These are phyloP conservation scores for Lycia hirtaria DNA, from an alignment of 2,888 invertebrate genomes.

Conservation along the genomic window DNA sequence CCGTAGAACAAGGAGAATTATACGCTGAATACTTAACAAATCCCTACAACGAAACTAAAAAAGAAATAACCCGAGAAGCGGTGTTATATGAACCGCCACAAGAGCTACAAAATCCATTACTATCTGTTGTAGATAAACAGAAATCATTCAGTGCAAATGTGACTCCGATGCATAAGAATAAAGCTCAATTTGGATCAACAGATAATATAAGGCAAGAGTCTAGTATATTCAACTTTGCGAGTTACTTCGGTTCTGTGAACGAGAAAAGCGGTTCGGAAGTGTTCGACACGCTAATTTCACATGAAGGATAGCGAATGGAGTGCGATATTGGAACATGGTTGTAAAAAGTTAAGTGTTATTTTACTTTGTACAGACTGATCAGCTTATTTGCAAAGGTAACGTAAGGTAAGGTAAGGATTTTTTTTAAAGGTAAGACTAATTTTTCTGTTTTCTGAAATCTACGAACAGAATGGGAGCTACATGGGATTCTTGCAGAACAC, in stretches of 20 bases:
- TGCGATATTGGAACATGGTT: constrained; percentile 72
- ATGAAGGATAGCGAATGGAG: constrained; percentile 73
- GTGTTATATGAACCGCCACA: constrained; percentile 64
- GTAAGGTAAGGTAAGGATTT: no score
- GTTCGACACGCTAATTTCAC: constrained; percentile 78
- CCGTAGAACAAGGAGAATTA: constrained; percentile 63
- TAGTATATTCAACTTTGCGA: constrained; percentile 86
- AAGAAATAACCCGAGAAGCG: constrained; percentile 60
- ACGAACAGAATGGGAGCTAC: no score
- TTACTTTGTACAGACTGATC: neutral
- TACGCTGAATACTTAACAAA: constrained; percentile 85
- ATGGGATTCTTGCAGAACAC: no score
- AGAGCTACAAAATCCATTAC: constrained; percentile 49
- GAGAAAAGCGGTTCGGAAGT: constrained; percentile 86
- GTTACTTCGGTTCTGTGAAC: constrained; percentile 86
- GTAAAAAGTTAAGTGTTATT: constrained; percentile 42
- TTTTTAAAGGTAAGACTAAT: no score
- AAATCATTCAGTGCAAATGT: constrained; percentile 74
- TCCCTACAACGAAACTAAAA: constrained; percentile 79
- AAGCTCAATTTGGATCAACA: constrained; percentile 75
- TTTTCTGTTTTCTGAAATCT: no score
- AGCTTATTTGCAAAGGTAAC: neutral
- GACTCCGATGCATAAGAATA: constrained; percentile 74
- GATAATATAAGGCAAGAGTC: constrained; percentile 74
- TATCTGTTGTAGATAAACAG: constrained; percentile 53